A percentile compares a stretch with the other conserved stretches of the same genome.
Conservation (phyloP, 2,797 vertebrate genomes). For the Danionella dracula region DNA sequence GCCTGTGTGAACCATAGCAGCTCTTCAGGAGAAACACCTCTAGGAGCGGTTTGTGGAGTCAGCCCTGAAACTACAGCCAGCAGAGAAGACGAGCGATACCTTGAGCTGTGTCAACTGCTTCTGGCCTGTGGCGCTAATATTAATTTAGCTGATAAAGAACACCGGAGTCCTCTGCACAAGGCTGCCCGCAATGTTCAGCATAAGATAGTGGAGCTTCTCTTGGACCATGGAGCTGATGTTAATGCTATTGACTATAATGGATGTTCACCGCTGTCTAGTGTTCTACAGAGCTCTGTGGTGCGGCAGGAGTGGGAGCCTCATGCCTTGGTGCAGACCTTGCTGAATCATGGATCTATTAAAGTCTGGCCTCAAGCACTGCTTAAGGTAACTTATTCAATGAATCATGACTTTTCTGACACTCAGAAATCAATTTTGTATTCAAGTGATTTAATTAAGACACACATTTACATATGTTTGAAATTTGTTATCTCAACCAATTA, state of each 20-base stretch:
- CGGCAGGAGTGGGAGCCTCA: slow-evolving; percentile 46
- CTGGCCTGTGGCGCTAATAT: slow-evolving; percentile 43
- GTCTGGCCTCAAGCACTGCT: slow-evolving; percentile 65
- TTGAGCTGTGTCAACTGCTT: slow-evolving; percentile 61
- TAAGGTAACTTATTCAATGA: slow-evolving; percentile 64
- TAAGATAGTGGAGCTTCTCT: slow-evolving; percentile 53
- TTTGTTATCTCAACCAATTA: no score
- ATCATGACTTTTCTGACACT: background rate
- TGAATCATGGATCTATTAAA: slow-evolving; percentile 66
- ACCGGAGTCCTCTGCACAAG: slow-evolving; percentile 65
- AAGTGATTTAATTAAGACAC: no score
- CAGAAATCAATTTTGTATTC: no score
- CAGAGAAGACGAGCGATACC: slow-evolving; percentile 19
- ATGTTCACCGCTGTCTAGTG: slow-evolving; percentile 56
- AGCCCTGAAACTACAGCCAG: background rate
- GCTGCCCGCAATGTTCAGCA: slow-evolving; percentile 58
- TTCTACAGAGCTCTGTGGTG: slow-evolving; percentile 49
- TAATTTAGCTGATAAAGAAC: slow-evolving; percentile 54
- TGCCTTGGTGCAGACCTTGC: slow-evolving; percentile 55
- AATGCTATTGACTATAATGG: slow-evolving; percentile 67
- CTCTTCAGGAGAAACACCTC: slow-evolving; percentile 54
- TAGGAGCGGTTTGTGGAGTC: slow-evolving; percentile 55
- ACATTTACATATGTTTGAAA: no score
- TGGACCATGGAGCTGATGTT: slow-evolving; percentile 55
- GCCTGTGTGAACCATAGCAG: slow-evolving; percentile 53